phyloP scores from a whole-genome alignment of 2,888 invertebrate species.

The Germaria angustata region DNA sequence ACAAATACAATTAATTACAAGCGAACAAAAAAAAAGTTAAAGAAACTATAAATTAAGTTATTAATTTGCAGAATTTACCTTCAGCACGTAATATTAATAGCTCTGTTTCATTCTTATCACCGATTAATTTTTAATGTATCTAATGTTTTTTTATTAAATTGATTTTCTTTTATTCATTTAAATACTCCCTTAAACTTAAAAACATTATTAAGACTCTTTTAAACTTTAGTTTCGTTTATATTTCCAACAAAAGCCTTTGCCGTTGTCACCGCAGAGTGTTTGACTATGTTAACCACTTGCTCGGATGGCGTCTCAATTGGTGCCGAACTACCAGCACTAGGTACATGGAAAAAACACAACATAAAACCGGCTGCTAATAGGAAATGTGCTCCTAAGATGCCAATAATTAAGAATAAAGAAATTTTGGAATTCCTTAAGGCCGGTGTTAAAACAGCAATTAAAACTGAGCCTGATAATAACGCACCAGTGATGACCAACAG shows the following conservation, averaged over 20 bases:
- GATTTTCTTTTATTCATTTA: conserved; percentile 33
- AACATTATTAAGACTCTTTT: conserved; percentile 9
- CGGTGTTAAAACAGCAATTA: conserved; percentile 90
- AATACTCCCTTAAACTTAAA: conserved; percentile 45
- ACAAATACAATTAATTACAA: too few relatives aligned
- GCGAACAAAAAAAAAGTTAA: too few relatives aligned
- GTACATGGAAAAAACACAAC: conserved; percentile 88
- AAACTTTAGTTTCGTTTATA: conserved; percentile 58
- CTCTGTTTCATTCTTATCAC: too few relatives aligned
- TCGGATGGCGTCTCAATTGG: conserved; percentile 1
- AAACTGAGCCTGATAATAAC: conserved; percentile 90
- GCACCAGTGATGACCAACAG: conserved; percentile 90
- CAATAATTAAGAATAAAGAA: conserved; percentile 83
- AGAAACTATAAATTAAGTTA: too few relatives aligned
- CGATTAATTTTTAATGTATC: too few relatives aligned
- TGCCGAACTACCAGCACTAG: conserved; percentile 70
- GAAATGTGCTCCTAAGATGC: conserved; percentile 89
- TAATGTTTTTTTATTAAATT: too few relatives aligned
- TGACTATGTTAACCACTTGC: conserved; percentile 34
- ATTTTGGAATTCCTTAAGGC: conserved; percentile 85
- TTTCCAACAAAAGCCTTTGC: conserved; percentile 52
- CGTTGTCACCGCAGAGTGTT: conserved; percentile 44
- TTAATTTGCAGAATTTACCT: too few relatives aligned
- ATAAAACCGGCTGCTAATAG: conserved; percentile 92
- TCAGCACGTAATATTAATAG: too few relatives aligned